These are phyloP conservation scores for Ectropis crepuscularia DNA, from an alignment of 2,888 invertebrate species.

Conservation along the genomic window DNA sequence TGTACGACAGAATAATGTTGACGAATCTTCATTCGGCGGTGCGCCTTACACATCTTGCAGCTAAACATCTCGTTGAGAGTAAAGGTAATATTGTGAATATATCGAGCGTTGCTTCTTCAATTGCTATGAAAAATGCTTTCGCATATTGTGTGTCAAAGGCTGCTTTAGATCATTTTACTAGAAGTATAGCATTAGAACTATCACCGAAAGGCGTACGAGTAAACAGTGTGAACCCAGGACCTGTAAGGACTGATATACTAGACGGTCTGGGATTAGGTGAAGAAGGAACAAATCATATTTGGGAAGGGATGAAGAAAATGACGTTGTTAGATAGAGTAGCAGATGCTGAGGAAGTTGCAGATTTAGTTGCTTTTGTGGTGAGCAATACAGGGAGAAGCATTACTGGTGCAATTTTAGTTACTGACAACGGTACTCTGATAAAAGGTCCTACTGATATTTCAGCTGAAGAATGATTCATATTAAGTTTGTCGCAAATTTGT, in stretches of 20 bases:
- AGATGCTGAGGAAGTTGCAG: slow-evolving; percentile 79
- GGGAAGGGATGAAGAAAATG: slow-evolving; percentile 88
- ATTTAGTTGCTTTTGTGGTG: slow-evolving; percentile 93
- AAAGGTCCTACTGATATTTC: slow-evolving; percentile 11
- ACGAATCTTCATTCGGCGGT: slow-evolving; percentile 50
- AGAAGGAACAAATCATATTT: slow-evolving; percentile 55
- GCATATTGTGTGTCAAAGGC: slow-evolving; percentile 51
- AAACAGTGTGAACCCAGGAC: slow-evolving; percentile 94
- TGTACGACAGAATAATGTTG: slow-evolving; percentile 46
- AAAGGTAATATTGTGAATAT: slow-evolving; percentile 56
- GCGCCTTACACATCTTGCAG: slow-evolving; percentile 46
- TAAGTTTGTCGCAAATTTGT: background rate
- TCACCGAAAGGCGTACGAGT: slow-evolving; percentile 90
- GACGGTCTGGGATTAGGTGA: slow-evolving; percentile 54
- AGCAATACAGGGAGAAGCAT: slow-evolving; percentile 84
- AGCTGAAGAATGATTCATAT: background rate
- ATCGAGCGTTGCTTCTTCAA: slow-evolving; percentile 46
- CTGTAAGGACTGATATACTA: slow-evolving; percentile 78
- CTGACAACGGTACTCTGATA: slow-evolving; percentile 45
- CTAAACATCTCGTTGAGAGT: slow-evolving; percentile 47
- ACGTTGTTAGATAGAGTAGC: slow-evolving; percentile 91
- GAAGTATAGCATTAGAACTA: slow-evolving; percentile 91
- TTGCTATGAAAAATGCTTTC: slow-evolving; percentile 18
- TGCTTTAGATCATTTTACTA: slow-evolving; percentile 92
- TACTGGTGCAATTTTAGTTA: slow-evolving; percentile 86